Conservation (phyloP, 2,797 vertebrate genomes). For the Urocyon cinereoargenteus region DNA sequence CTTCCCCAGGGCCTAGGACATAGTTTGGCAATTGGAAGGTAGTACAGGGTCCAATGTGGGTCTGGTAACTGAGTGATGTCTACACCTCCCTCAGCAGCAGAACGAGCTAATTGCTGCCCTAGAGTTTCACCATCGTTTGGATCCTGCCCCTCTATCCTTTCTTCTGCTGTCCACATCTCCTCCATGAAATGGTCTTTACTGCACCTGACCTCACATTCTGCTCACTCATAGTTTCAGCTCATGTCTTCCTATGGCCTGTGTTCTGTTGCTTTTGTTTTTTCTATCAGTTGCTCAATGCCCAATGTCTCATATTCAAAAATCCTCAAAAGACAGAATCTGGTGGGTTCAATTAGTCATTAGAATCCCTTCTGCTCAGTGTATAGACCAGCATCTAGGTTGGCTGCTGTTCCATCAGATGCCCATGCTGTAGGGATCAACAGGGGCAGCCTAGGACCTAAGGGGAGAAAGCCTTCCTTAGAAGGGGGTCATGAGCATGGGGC, state of each 20-base stretch:
- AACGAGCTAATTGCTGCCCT: not conserved
- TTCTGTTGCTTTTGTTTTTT: not conserved
- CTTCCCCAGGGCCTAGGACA: not conserved
- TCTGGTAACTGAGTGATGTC: not conserved
- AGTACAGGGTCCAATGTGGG: fast-evolving
- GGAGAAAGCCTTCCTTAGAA: not conserved
- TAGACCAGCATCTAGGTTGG: not conserved
- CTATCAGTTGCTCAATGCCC: not conserved
- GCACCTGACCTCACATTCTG: not conserved
- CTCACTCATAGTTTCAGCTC: not conserved
- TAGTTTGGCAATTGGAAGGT: not conserved
- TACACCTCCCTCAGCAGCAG: not conserved
- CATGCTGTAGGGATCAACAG: not conserved
- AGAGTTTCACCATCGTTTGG: not conserved
- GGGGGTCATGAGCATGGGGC: not conserved
- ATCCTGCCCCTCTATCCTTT: not conserved
- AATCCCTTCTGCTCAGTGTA: not conserved
- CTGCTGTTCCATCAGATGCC: not conserved
- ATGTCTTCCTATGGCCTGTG: not conserved
- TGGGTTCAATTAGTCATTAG: not conserved
- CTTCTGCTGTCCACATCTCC: not conserved
- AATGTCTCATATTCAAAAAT: not conserved
- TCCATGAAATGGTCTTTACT: not conserved
- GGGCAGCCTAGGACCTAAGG: not conserved
- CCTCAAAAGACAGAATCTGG: not conserved